Conservation (phyloP, 2,888 invertebrate genomes). For the Acleris cristana region DNA sequence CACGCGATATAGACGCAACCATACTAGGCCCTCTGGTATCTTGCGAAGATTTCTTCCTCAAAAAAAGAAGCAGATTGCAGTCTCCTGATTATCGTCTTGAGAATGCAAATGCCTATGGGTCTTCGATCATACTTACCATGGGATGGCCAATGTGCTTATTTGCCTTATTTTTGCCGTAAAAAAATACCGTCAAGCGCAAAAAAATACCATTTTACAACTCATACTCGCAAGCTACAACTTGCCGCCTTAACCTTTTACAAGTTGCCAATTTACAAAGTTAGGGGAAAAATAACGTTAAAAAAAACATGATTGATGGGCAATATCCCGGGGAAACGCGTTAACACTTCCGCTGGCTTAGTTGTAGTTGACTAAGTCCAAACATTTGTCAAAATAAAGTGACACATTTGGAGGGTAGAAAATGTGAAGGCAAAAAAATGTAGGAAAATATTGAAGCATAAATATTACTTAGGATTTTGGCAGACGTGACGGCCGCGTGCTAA, state of each 20-base stretch:
- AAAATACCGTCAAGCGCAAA: no score
- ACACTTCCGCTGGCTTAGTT: constrained; percentile 29
- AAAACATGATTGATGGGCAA: constrained; percentile 34
- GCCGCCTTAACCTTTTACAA: constrained; percentile 17
- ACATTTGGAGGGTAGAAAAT: constrained; percentile 15
- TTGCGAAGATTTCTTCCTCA: no score
- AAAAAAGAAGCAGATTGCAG: no score
- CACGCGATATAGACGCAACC: no score
- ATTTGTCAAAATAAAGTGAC: constrained; percentile 35
- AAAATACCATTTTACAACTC: neutral
- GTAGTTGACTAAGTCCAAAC: constrained; percentile 26
- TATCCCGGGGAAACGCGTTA: constrained; percentile 30
- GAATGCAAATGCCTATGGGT: no score
- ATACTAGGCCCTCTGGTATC: no score
- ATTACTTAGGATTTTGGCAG: no score
- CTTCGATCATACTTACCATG: no score
- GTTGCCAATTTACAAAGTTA: constrained; percentile 4
- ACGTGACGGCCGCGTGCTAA: no score
- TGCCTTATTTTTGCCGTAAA: no score
- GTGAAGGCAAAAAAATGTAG: constrained; percentile 1
- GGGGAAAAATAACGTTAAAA: constrained; percentile 30
- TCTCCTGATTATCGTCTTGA: no score
- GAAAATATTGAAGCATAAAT: constrained; percentile 15
- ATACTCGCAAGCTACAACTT: constrained; percentile 1
- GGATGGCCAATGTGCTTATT: no score